A percentile compares a stretch with the other conserved stretches of the same genome.
Evolutionary conservation across 2,797 vertebrate genomes (phyloP).

Genomic region (Acipenser ruthenus): DNA sequence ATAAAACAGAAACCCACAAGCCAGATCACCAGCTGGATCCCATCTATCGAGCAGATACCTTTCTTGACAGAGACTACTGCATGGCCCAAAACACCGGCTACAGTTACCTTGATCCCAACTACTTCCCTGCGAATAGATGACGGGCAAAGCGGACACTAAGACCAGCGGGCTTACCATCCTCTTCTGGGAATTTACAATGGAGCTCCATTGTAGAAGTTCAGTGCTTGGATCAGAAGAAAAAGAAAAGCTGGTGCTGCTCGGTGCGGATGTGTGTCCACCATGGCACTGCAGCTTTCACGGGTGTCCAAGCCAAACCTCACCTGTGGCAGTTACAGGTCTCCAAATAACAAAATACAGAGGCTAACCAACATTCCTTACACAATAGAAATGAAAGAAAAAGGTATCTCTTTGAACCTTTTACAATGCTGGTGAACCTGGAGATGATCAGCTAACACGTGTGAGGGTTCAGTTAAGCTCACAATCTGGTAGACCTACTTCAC

Average conservation of each 20-base stretch:
- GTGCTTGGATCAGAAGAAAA: constrained; percentile 70
- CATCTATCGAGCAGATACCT: constrained; percentile 78
- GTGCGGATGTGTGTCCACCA: constrained; percentile 37
- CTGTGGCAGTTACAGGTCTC: constrained; percentile 53
- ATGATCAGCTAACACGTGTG: constrained; percentile 21
- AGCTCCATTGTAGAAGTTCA: constrained; percentile 71
- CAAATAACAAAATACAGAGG: constrained; percentile 57
- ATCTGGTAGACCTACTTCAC: constrained; percentile 40
- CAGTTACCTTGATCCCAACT: constrained; percentile 99
- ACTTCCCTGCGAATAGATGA: constrained; percentile 99
- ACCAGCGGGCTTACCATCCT: constrained; percentile 42
- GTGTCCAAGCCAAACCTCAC: constrained; percentile 53
- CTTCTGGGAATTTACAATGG: constrained; percentile 73
- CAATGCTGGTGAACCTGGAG: constrained; percentile 24
- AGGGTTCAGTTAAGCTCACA: constrained; percentile 19
- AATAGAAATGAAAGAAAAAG: constrained; percentile 36
- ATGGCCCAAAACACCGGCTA: constrained; percentile 88
- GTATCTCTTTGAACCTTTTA: constrained; percentile 36
- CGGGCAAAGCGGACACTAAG: constrained; percentile 55
- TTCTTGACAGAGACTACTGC: constrained; percentile 98
- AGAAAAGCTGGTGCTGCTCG: constrained; percentile 39
- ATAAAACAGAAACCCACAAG: constrained; percentile 90
- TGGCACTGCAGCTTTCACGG: constrained; percentile 47
- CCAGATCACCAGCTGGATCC: constrained; percentile 88
- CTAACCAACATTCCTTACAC: constrained; percentile 59